These are phyloP conservation scores for Alauda arvensis DNA, from an alignment of 2,797 vertebrate genomes.

Conservation along the genomic window DNA sequence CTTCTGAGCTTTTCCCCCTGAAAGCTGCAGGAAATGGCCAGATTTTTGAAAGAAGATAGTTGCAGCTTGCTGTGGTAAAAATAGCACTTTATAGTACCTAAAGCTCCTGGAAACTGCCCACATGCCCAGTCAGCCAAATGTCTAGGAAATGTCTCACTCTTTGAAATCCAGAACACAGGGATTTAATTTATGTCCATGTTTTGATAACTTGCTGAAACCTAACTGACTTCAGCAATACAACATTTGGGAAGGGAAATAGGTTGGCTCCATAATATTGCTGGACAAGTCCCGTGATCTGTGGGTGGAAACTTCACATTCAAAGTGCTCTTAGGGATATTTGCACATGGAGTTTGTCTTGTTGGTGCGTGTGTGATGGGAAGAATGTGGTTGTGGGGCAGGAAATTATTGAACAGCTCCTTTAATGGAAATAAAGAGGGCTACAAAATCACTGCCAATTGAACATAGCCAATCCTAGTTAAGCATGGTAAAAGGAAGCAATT, in stretches of 20 bases:
- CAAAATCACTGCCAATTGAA: neutral
- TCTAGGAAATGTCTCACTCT: neutral
- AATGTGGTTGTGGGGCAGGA: neutral
- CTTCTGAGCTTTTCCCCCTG: neutral
- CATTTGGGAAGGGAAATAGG: neutral
- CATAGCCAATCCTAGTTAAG: neutral
- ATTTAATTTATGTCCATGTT: neutral
- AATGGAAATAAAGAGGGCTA: neutral
- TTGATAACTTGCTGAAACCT: neutral
- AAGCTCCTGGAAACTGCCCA: neutral
- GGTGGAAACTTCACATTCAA: neutral
- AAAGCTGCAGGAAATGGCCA: neutral
- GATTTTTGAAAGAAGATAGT: conserved; percentile 8
- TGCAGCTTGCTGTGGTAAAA: neutral
- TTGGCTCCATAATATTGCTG: neutral
- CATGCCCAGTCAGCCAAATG: neutral
- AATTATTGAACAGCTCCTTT: neutral
- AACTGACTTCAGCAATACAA: neutral
- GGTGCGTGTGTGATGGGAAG: neutral
- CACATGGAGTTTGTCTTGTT: neutral
- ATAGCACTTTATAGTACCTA: neutral
- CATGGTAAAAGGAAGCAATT: neutral
- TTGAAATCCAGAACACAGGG: neutral
- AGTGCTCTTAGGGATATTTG: neutral
- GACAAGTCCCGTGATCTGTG: neutral